These are phyloP conservation scores for Oncorhynchus masou DNA, from an alignment of 2,113 vertebrate species.

Conservation along the genomic window DNA sequence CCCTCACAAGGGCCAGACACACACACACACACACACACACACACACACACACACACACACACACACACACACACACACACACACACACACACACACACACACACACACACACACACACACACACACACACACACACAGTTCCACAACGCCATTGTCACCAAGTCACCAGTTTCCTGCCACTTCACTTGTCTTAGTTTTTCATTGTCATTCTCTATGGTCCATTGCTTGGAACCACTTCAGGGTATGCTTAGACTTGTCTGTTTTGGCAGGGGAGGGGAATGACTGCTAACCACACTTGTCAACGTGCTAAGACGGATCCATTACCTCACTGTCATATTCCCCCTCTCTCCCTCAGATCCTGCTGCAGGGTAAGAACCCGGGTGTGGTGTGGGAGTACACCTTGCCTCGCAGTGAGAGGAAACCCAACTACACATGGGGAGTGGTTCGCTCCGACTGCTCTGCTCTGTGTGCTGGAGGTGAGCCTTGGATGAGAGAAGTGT, in stretches of 20 bases:
- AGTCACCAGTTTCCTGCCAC: too few relatives aligned
- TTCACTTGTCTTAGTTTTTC: too few relatives aligned
- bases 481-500: neutral
- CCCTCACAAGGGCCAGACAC: neutral
- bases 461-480: constrained; percentile 91
- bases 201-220: neutral
- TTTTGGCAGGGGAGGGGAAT: neutral
- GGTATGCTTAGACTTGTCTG: neutral
- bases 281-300: neutral
- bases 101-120: neutral
- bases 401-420: constrained; percentile 79
- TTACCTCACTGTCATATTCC: neutral
- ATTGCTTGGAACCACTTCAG: neutral
- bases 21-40: too few relatives aligned
- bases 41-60: neutral
- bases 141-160: too few relatives aligned
- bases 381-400: constrained; percentile 91
- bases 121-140: neutral
- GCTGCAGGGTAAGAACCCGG: constrained; percentile 92
- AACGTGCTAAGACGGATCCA: neutral
- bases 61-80: too few relatives aligned
- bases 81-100: too few relatives aligned
- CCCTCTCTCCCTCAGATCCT: constrained; percentile 77
- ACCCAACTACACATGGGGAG: constrained; percentile 83
- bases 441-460: constrained; percentile 86